phyloP scores from a whole-genome alignment of 2,113 vertebrate genomes.

The Panthera tigris region DNA sequence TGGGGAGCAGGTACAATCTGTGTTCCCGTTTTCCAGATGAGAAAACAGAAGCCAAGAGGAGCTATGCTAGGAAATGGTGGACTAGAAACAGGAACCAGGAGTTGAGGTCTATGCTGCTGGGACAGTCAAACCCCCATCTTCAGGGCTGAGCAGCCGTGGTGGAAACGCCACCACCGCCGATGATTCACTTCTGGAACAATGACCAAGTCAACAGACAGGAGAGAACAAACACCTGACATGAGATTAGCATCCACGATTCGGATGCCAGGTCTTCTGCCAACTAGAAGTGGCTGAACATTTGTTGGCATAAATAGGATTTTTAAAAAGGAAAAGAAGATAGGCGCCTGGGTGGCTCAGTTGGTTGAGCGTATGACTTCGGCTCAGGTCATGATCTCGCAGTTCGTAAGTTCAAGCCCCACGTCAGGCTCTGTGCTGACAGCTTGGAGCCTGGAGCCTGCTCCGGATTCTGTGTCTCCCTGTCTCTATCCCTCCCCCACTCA shows the following conservation, averaged over 20 bases:
- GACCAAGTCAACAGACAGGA: neutral
- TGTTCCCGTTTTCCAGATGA: neutral
- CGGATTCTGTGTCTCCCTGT: too few relatives aligned
- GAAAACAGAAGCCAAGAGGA: rapidly evolving
- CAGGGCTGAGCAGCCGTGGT: neutral
- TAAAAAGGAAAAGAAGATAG: neutral
- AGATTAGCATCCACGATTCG: rapidly evolving
- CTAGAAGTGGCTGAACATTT: neutral
- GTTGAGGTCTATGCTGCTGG: rapidly evolving
- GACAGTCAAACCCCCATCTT: neutral
- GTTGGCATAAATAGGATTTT: neutral
- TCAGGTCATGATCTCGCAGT: too few relatives aligned
- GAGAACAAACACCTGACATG: neutral
- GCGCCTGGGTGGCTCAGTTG: too few relatives aligned
- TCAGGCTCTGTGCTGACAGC: too few relatives aligned
- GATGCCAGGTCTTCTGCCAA: neutral
- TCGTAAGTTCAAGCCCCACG: too few relatives aligned
- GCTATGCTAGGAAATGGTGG: neutral
- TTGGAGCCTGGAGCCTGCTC: too few relatives aligned
- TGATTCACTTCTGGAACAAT: neutral
- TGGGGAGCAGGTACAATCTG: neutral
- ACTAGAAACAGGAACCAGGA: neutral
- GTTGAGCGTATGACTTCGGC: too few relatives aligned
- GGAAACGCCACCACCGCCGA: neutral
- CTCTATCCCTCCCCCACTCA: too few relatives aligned